Evolutionary conservation across 2,113 vertebrate genomes (phyloP).

Genomic region (Camelus dromedarius): DNA sequence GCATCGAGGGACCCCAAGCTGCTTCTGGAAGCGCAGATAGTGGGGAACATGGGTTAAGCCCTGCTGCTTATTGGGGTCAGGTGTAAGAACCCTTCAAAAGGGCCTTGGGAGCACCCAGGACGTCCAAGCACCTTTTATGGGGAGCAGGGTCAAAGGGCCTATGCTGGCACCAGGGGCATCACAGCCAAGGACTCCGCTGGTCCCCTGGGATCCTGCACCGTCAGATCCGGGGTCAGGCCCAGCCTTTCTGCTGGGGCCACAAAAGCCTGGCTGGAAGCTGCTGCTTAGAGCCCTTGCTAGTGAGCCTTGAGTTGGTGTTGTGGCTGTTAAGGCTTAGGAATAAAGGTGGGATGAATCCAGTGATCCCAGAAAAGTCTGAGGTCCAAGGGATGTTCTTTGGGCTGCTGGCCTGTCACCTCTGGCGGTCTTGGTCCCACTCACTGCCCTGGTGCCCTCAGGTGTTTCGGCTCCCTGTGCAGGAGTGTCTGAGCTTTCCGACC

Average conservation of each 20-base stretch:
- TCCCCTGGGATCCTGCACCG: not conserved
- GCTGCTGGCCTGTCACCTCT: no score
- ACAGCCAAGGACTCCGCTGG: not conserved
- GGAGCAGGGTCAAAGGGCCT: not conserved
- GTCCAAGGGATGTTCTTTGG: accelerated
- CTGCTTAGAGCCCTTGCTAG: not conserved
- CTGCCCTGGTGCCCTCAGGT: constrained; percentile 75
- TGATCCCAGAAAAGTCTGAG: not conserved
- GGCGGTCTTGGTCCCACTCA: accelerated
- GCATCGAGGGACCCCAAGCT: no score
- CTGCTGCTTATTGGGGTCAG: not conserved
- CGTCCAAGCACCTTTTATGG: not conserved
- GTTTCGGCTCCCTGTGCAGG: constrained; percentile 92
- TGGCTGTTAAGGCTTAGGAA: not conserved
- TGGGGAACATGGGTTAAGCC: not conserved
- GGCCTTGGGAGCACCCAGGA: not conserved
- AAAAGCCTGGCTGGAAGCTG: accelerated
- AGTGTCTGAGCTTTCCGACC: constrained; percentile 89
- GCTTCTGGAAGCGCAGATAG: not conserved
- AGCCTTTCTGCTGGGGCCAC: accelerated
- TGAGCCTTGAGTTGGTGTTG: not conserved
- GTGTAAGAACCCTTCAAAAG: not conserved
- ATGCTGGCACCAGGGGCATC: accelerated
- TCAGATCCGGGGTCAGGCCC: accelerated
- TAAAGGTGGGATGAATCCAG: accelerated